Base-by-base conservation (phyloP, 30 jellyfish, hydroid and myxozoan species). In the Phacellophora camtschatica region DNA sequence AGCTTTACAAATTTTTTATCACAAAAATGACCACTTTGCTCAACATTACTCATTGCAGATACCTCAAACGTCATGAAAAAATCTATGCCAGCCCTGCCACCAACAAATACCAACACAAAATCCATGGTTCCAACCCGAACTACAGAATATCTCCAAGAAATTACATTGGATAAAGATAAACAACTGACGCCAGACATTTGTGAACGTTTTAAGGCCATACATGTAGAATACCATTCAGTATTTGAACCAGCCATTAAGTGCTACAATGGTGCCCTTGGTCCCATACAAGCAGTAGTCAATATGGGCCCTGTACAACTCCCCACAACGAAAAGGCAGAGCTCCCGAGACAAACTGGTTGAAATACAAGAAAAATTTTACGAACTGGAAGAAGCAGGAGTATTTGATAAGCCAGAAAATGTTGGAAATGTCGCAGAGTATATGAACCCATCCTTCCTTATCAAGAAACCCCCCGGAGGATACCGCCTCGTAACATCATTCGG, bases 401-500 rank as follows among this genome's bases (percentile, higher is more conserved):
- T 84, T 78, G 24, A 5, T 2, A 43, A 43, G 32, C 95, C 95
- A 7, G 95, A 84, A 63, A 86, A 84, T 19, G 74, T 70, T 67
- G 33, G 35, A 8, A 37, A 55, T 2, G 63, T 32, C 3, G 86
- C 65, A 4, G 95, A 84, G 65, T 84, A 84, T 66, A 42, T 84
- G 20, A 84, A 84, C 79, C 92, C 95, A 5, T 84, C 95, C 45
- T 84, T 84, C 67, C 46, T 84, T 2, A 74, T 84, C 37, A 72
- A 84, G 46, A 84, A 58, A 62, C 69, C 93, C 32, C 25, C 29
- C 39, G 95, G 93, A n/a, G 95, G 95, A 42, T 31, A 19, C 46
- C 83, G 92, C 19, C 86, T 72, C 6, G 95, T 84, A 4, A 84
- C 95, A 5, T 42, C 90, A 85, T 84, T 84, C 74, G 73, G 68